Evolutionary conservation across 2,888 invertebrate species (phyloP).

Genomic region (Emesis russula): DNA sequence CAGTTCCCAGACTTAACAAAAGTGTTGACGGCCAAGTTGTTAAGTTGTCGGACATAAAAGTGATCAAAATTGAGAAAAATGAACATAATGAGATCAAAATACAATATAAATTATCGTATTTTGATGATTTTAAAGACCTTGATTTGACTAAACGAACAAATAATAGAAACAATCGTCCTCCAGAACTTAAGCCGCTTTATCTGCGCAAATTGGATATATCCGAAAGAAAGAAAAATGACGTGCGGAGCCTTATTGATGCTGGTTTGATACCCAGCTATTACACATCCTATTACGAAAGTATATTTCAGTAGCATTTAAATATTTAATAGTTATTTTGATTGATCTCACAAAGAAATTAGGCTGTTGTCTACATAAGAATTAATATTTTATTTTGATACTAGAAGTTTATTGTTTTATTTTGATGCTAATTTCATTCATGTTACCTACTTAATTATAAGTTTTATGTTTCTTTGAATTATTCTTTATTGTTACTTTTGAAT

Average conservation of each 20-base stretch:
- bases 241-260: conserved; percentile 41
- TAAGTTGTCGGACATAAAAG: too few species aligned
- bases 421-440: not conserved
- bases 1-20: too few species aligned
- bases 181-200: too few species aligned
- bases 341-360: not conserved
- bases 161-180: too few species aligned
- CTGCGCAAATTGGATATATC: conserved; percentile 31
- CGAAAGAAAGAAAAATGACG: conserved; percentile 51
- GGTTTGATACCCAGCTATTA: conserved; percentile 51
- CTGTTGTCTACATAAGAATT: not conserved
- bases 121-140: too few species aligned
- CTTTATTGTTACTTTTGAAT: not conserved
- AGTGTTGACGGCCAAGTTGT: too few species aligned
- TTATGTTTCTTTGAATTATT: not conserved
- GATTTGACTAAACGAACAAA: too few species aligned
- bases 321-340: not conserved
- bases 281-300: conserved; percentile 2
- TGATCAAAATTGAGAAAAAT: too few species aligned
- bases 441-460: not conserved
- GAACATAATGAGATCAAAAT: too few species aligned
- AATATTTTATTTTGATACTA: not conserved
- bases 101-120: too few species aligned
- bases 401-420: too few species aligned
- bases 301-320: not conserved